Evolutionary conservation across 53 echinoderm and acorn worm species (phyloP).

Genomic region (Luidia sarsii): DNA sequence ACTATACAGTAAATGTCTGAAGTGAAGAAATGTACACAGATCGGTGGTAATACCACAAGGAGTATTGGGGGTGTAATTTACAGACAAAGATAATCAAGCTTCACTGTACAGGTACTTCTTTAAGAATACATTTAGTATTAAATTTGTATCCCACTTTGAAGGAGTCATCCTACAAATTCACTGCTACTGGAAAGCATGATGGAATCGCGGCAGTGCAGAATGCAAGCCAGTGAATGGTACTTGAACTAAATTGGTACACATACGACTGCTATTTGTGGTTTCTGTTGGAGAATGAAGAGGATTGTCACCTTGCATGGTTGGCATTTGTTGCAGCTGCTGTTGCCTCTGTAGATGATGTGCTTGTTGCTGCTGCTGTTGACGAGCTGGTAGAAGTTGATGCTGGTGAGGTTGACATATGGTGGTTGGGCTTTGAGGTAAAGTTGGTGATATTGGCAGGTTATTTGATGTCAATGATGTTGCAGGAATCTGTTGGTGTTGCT

Average conservation of each 20-base stretch:
- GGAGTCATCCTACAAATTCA: neutral
- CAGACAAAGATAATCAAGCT: neutral
- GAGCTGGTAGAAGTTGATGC: slow-evolving; percentile 3
- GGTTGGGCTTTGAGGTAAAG: slow-evolving; percentile 19
- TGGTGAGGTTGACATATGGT: slow-evolving; percentile 22
- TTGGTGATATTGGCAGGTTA: neutral
- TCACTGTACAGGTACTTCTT: neutral
- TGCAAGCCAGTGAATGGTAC: slow-evolving; percentile 77
- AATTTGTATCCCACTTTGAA: neutral
- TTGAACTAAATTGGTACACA: slow-evolving; percentile 64
- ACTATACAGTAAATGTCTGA: too few species aligned
- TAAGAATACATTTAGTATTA: neutral
- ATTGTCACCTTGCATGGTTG: slow-evolving; percentile 68
- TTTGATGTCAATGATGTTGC: slow-evolving; percentile 34
- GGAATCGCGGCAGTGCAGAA: slow-evolving; percentile 85
- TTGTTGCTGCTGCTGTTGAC: slow-evolving; percentile 33
- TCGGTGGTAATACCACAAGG: neutral
- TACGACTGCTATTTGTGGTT: slow-evolving; percentile 25
- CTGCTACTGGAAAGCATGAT: slow-evolving; percentile 92
- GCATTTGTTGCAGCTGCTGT: slow-evolving; percentile 33
- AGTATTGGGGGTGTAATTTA: neutral
- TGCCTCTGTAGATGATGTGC: neutral
- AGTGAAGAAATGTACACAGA: neutral
- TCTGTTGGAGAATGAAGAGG: slow-evolving; percentile 60
- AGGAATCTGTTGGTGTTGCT: slow-evolving; percentile 55